Base-by-base conservation (phyloP, 2,888 invertebrate species). In the Drosophila demipolita region DNA sequence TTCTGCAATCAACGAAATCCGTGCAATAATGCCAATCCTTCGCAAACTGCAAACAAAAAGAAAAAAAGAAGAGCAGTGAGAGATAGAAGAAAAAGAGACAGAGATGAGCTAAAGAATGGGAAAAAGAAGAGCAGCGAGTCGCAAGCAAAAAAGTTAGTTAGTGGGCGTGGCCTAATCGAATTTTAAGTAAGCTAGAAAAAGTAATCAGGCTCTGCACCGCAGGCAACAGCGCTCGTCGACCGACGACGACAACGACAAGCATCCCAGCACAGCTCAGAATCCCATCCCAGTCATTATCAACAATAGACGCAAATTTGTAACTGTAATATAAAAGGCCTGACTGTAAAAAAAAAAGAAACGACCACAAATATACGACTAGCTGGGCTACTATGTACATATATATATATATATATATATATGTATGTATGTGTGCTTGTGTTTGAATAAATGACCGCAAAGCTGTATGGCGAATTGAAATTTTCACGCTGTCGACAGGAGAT, bases 1-100 rank as follows among this genome's bases (percentile, higher is more conserved):
- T 92, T 90, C 91, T 92, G 80, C 93, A 92, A 82, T 92, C 93
- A 74, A 90, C 91, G 75, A 92, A 93, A 80, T 92, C 92, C 92
- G 91, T 92, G 78, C 92, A 92, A 75, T 92, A 91, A 88, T 92
- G 93, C 92, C 92, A 92, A 89, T 92, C 92, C 84, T 91, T 91
- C 62, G 92, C 91, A 74, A 92, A 92, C 92, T 92, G 91, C 20
- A 92, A 91, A 66, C 42, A 68, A 60, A 57, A 62, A 38, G 54
- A 66, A 11, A 63, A 42, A 17, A 38, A 38, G 32, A 5, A 64
- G 17, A 42, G n/a, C 9, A 60, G 32, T 23, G n/a, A 5, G 23
- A 49, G 50, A 61, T 7, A 8, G 17, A 12, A 42, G 62, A 54
- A 38, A 52, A 17, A 33, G 32, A 38, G 26, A 40, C 35, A 48